phyloP scores from a whole-genome alignment of 2,113 vertebrate genomes.

The Condylura cristata region DNA sequence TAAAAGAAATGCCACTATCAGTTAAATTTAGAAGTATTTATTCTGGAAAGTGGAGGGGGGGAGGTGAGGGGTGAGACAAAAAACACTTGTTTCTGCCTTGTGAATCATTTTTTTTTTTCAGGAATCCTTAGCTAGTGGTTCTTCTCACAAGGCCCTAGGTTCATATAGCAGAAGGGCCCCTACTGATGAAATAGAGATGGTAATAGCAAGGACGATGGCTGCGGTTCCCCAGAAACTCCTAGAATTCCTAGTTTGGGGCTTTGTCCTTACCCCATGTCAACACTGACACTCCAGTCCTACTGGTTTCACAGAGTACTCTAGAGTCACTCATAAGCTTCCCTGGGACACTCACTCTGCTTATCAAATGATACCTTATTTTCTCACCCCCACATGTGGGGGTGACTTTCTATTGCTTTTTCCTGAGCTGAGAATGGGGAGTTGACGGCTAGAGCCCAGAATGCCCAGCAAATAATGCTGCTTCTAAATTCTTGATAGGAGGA shows the following conservation, averaged over 20 bases:
- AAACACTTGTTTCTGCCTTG: not conserved
- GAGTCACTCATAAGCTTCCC: not conserved
- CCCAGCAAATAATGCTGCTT: conserved; percentile 55
- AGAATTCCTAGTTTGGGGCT: not conserved
- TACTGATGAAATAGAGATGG: not conserved
- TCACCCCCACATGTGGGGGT: not conserved
- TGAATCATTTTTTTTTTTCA: not conserved
- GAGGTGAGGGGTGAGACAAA: not conserved
- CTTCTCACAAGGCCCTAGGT: not conserved
- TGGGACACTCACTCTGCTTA: not conserved
- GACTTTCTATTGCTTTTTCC: not conserved
- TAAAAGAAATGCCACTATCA: not conserved
- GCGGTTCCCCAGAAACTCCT: not conserved
- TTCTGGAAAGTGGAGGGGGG: not conserved
- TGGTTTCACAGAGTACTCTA: not conserved
- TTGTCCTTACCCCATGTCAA: not conserved
- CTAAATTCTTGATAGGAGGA: conserved; percentile 58
- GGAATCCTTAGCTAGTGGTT: not conserved
- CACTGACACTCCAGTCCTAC: not conserved
- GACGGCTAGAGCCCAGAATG: conserved; percentile 47
- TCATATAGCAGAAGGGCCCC: not conserved
- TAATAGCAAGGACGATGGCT: too few relatives aligned
- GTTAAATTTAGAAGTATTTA: not conserved
- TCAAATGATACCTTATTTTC: not conserved
- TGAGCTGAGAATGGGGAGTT: not conserved